Conservation (phyloP, 2,888 invertebrate species). For the Dendrolimus houi region DNA sequence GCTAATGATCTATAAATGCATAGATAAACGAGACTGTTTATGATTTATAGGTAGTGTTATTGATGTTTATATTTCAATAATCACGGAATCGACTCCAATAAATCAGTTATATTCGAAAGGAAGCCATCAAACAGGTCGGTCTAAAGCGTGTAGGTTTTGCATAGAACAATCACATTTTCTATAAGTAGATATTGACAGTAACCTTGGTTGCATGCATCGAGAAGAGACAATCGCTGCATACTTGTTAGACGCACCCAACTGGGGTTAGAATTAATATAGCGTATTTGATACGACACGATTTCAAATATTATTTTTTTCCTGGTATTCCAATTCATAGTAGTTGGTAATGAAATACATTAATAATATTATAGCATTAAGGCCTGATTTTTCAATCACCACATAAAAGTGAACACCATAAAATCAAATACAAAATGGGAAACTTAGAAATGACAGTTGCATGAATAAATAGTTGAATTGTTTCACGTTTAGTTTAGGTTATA, state of each 20-base stretch:
- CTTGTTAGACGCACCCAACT: constrained; percentile 59
- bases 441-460: too few relatives aligned
- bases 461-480: too few relatives aligned
- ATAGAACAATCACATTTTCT: constrained; percentile 20
- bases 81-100: background rate
- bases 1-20: too few relatives aligned
- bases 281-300: background rate
- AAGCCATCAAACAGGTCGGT: constrained; percentile 3
- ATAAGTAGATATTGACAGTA: constrained; percentile 24
- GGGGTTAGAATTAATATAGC: constrained; percentile 1
- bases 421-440: too few relatives aligned
- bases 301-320: too few relatives aligned
- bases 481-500: too few relatives aligned
- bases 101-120: constrained; percentile 4
- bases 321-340: too few relatives aligned
- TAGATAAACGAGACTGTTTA: too few relatives aligned
- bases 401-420: too few relatives aligned
- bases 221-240: constrained; percentile 75
- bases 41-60: background rate
- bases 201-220: constrained; percentile 55
- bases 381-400: too few relatives aligned
- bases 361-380: too few relatives aligned
- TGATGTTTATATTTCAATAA: background rate
- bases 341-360: too few relatives aligned
- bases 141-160: constrained; percentile 17